Base-by-base conservation (phyloP, 2,797 vertebrate species). In the Ctenochaetus hawaiiensis region DNA sequence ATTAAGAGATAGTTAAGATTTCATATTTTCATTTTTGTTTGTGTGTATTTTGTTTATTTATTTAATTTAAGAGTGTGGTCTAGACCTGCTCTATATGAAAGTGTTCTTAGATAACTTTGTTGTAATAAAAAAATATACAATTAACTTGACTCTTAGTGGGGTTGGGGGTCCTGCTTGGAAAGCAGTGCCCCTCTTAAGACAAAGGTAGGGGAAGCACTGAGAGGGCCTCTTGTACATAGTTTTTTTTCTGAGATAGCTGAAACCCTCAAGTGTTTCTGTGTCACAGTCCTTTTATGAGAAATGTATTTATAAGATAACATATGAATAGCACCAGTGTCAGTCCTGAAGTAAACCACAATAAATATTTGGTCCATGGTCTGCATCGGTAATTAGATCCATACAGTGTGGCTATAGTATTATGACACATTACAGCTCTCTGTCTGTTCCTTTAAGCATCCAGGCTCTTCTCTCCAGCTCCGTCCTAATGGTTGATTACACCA, bases 401-500 rank as follows among this genome's bases (percentile, higher is more conserved):
- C 34, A 18, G 51, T 30, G 53, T 20, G 51, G 26, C 72, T 51
- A 26, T 62, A 58, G 34, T 53, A 63, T 56, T 30, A 20, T 47
- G 23, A 70, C 44, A 47, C 64, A 70, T 78, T 84, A 63, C 65
- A 78, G 70, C 77, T 69, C 67, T 44, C 54, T 56, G 34, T 76
- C 61, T 81, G 45, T 68, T 78, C 62, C 72, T 80, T 84, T 67
- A 70, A 73, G 54, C 74, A 61, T 80, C 60, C 47, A 23, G 72
- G 18, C 75, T 66, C 52, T 37, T 72, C 67, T 77, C 68, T 68
- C 59, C 82, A 59, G 74, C 80, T 67, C 58, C 44, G 20, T 76
- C 62, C 59, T 78, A 87, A 91, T 88, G 71, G 84, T 80, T 90
- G 74, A 84, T 91, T 94, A 85, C 67, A 64, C 71, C 60, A 77